Evolutionary conservation across 2,888 invertebrate genomes (phyloP).

Genomic region (Apamea sordens): DNA sequence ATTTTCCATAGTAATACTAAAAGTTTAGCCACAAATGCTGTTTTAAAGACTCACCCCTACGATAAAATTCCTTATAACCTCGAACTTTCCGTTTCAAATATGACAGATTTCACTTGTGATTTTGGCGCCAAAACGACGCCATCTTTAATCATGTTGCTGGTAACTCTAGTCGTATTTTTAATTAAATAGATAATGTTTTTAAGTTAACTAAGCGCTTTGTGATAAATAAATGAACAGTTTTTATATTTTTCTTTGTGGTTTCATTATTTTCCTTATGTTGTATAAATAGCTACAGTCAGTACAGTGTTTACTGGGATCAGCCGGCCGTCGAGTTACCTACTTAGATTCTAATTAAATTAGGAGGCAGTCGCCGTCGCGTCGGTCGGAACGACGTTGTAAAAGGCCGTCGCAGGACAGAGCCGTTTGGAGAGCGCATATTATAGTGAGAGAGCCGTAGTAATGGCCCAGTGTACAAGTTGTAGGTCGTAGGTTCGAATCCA

Average conservation of each 20-base stretch:
- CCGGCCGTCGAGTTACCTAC: background rate
- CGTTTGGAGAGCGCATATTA: background rate
- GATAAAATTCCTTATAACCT: conserved; percentile 82
- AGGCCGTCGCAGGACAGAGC: background rate
- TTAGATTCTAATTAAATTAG: background rate
- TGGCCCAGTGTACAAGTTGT: too few species aligned
- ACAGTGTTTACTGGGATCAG: background rate
- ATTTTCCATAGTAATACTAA: conserved; percentile 92
- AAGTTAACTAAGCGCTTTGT: conserved; percentile 28
- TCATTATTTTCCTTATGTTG: background rate
- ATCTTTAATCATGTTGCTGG: conserved; percentile 69
- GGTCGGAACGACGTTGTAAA: too few species aligned
- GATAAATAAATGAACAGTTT: conserved; percentile 53
- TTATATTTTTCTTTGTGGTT: conserved; percentile 48
- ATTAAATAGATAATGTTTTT: conserved; percentile 60
- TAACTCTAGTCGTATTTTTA: conserved; percentile 76
- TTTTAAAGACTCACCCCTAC: conserved; percentile 80
- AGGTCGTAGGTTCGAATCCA: too few species aligned
- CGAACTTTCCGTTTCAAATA: conserved; percentile 77
- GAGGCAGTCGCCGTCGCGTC: background rate
- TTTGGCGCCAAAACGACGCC: conserved; percentile 73
- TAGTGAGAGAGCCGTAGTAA: background rate
- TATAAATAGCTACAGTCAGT: background rate
- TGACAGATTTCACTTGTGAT: conserved; percentile 72
- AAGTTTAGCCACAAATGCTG: conserved; percentile 75